Evolutionary conservation across 1,140 invertebrate species (phyloP).

Genomic region (Drosophila insularis): DNA sequence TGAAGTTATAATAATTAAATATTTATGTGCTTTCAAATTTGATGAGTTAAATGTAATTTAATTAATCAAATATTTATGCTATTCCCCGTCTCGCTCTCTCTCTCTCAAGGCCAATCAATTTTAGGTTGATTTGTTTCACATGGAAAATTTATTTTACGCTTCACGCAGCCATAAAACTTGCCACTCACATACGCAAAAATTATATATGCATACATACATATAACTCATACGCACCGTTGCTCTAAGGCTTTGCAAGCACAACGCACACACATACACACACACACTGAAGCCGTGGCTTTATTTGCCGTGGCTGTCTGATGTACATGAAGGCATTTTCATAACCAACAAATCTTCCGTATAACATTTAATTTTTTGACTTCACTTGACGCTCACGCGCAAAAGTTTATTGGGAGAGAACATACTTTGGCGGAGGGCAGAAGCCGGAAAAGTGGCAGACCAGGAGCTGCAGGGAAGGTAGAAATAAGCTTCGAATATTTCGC

Average conservation of each 20-base stretch:
- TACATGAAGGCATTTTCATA: slow-evolving; percentile 27
- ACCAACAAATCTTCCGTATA: slow-evolving; percentile 62
- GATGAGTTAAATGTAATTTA: slow-evolving; percentile 62
- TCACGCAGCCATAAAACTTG: slow-evolving; percentile 44
- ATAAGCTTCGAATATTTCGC: slow-evolving; percentile 14
- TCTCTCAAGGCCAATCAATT: slow-evolving; percentile 36
- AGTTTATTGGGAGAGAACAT: slow-evolving; percentile 20
- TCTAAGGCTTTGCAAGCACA: slow-evolving; percentile 4
- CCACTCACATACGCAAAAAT: slow-evolving; percentile 28
- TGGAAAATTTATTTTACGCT: slow-evolving; percentile 53
- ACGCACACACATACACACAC: neutral
- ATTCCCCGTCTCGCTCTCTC: no score
- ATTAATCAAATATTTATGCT: slow-evolving; percentile 57
- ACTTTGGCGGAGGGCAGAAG: neutral
- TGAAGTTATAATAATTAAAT: slow-evolving; percentile 19
- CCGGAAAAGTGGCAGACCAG: neutral
- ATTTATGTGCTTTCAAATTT: slow-evolving; percentile 35
- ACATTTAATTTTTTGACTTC: slow-evolving; percentile 74
- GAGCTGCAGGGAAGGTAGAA: neutral
- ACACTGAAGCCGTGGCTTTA: neutral
- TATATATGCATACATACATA: slow-evolving; percentile 13
- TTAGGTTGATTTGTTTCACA: slow-evolving; percentile 45
- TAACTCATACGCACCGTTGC: slow-evolving; percentile 63
- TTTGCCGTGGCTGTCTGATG: neutral
- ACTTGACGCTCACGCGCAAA: slow-evolving; percentile 51